Conservation (phyloP, 2,888 invertebrate species). For the Candidula unifasciata region DNA sequence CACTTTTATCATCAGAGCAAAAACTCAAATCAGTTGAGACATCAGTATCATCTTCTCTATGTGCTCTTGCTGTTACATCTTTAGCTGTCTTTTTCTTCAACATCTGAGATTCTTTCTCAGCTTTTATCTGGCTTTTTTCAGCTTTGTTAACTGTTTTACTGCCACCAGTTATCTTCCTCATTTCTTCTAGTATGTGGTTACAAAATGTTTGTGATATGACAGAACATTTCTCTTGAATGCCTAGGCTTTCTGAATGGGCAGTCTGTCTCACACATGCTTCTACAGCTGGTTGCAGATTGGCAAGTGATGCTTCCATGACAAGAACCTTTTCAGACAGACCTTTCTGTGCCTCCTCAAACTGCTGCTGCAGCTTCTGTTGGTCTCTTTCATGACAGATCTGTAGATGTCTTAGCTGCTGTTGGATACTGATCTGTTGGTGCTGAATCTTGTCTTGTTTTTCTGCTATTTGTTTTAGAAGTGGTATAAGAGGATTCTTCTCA, state of each 20-base stretch:
- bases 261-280: neutral
- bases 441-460: neutral
- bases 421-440: neutral
- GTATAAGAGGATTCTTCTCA: neutral
- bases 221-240: slow-evolving; percentile 6
- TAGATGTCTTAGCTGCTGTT: slow-evolving; percentile 6
- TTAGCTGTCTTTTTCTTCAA: neutral
- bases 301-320: neutral
- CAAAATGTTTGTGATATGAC: slow-evolving; percentile 4
- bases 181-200: slow-evolving; percentile 5
- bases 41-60: neutral
- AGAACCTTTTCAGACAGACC: neutral
- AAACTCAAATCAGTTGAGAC: neutral
- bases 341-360: neutral
- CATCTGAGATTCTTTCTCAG: neutral
- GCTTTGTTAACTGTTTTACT: neutral
- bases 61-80: neutral
- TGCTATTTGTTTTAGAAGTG: slow-evolving; percentile 9
- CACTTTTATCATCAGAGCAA: neutral
- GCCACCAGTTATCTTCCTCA: neutral
- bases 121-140: neutral
- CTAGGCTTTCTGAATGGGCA: neutral
- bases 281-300: neutral
- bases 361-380: neutral
- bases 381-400: neutral